These are phyloP conservation scores for Anableps anableps DNA, from an alignment of 2,797 vertebrate species.

Conservation along the genomic window DNA sequence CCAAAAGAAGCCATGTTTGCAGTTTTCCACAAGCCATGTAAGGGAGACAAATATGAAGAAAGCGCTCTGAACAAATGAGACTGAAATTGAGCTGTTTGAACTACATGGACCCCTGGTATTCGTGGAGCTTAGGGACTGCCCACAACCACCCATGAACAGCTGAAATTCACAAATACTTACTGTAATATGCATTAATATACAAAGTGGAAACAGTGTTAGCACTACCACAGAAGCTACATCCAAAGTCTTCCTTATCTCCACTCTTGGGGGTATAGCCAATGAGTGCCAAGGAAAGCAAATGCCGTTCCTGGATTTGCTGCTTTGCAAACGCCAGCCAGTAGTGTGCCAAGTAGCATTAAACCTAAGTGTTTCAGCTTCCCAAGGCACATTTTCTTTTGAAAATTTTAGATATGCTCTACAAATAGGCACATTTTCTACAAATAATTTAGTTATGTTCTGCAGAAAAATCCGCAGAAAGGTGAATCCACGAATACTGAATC, in stretches of 20 bases:
- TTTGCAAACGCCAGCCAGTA: neutral
- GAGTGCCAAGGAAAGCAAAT: neutral
- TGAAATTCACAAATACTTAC: neutral
- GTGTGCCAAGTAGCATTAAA: neutral
- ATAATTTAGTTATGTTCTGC: neutral
- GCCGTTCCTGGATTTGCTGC: neutral
- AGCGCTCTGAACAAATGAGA: neutral
- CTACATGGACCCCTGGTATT: neutral
- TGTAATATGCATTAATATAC: neutral
- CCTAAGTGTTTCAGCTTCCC: neutral
- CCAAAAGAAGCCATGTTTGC: neutral
- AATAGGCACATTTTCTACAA: neutral
- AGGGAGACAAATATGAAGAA: neutral
- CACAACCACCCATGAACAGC: neutral
- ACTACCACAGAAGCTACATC: neutral
- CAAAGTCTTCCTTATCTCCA: neutral
- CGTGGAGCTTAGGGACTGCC: neutral
- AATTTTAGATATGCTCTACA: neutral
- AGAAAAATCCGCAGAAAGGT: neutral
- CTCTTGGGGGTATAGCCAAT: neutral
- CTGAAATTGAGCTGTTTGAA: neutral
- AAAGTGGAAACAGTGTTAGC: neutral
- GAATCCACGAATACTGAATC: neutral
- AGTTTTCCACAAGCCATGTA: neutral
- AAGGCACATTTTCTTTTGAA: neutral